Base-by-base conservation (phyloP, 2,888 invertebrate species). In the Saturnia pavonia region DNA sequence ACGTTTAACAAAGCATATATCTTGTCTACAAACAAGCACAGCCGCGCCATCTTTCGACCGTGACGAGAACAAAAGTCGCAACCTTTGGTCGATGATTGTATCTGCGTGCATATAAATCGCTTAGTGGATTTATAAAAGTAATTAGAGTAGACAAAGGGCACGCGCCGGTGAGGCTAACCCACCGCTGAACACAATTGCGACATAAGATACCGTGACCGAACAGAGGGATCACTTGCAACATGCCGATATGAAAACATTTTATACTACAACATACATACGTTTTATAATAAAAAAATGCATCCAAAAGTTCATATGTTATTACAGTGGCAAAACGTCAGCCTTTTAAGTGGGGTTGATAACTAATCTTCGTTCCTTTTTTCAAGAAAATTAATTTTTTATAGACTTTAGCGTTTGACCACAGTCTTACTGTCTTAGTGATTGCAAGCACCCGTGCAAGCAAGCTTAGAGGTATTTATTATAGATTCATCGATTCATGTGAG, bases 41-140 rank as follows among this genome's bases (percentile, higher is more conserved):
- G 34, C 51, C 70, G 48, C 43, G 48, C 65, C 67, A 54, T 71
- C 71, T 71, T 71, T 75, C 78, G 78, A 84, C 84, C 88, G 82
- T 85, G 80, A 86, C 86, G 78, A 79, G 81, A 82, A 85, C 85
- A 84, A 85, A 81, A 84, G 84, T 88, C 84, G 78, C 81, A 88
- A 88, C 88, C 88, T 89, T 87, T 86, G 82, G 81, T 76, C 78
- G 84, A 74, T 72, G 82, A 86, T 86, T 74, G 71, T 85, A 88
- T 88, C 88, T 68, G 68, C 68, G 72, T 74, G 73, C 84, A 86
- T 88, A 88, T 86, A 88, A 87, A 89, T 89, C 86, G 88, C 85
- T 87, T 84, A 87, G 85, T 85, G 81, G 85, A 85, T 86, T 85
- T 88, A 88, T 88, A 88, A 87, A 88, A 87, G 89, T 87, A 88